phyloP scores from a whole-genome alignment of 2,797 vertebrate species.

The Alauda arvensis region DNA sequence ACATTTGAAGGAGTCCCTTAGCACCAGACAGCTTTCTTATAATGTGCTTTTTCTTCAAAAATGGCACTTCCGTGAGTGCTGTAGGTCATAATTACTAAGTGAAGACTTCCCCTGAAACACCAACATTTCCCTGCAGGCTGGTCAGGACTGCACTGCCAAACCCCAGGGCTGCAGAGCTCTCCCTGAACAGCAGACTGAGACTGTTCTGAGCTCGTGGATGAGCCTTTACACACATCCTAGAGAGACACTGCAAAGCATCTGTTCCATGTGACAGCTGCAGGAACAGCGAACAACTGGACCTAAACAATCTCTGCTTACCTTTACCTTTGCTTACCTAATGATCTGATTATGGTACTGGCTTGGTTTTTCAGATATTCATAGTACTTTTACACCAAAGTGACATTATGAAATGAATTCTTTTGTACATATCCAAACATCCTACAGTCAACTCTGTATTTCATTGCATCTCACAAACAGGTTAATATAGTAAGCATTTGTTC shows the following conservation, averaged over 20 bases:
- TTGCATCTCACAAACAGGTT: neutral
- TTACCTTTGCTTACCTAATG: neutral
- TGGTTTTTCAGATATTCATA: neutral
- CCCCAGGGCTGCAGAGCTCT: neutral
- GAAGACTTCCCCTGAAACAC: neutral
- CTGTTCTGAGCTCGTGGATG: neutral
- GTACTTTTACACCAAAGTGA: neutral
- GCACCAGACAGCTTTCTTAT: neutral
- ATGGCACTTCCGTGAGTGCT: neutral
- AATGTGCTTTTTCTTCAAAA: neutral
- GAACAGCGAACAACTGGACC: neutral
- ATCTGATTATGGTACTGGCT: neutral
- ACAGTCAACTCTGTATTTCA: neutral
- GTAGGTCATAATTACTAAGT: neutral
- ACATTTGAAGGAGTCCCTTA: neutral
- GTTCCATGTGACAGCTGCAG: neutral
- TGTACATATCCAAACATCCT: neutral
- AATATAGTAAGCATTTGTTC: neutral
- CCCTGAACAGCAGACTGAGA: neutral
- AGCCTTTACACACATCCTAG: neutral
- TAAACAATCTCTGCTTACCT: neutral
- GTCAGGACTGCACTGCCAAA: neutral
- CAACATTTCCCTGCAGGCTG: neutral
- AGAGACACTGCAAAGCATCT: neutral
- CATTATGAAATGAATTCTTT: neutral